These are phyloP conservation scores for Xenopus petersii DNA, from an alignment of 2,797 vertebrate genomes.

Conservation along the genomic window DNA sequence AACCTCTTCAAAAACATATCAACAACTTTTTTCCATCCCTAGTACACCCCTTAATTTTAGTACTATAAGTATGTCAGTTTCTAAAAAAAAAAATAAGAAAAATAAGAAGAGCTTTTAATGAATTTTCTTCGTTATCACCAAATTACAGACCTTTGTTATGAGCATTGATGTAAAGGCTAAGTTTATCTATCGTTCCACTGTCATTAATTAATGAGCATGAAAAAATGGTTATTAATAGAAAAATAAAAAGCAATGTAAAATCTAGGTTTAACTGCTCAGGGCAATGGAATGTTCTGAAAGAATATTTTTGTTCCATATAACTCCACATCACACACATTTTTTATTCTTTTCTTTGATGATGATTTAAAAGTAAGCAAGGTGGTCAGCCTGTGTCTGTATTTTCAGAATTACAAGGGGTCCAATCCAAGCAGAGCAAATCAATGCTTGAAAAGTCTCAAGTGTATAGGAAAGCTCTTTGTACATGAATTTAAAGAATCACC, in stretches of 20 bases:
- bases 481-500: neutral
- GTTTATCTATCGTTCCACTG: constrained; percentile 24
- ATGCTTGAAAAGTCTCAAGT: constrained; percentile 1
- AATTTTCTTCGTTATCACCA: constrained; percentile 16
- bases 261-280: neutral
- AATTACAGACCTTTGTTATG: constrained; percentile 20
- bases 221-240: constrained; percentile 8
- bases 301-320: neutral
- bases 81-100: neutral
- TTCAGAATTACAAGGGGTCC: neutral
- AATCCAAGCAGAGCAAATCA: constrained; percentile 3
- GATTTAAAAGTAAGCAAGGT: constrained; percentile 12
- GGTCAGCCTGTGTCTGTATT: neutral
- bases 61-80: neutral
- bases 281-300: neutral
- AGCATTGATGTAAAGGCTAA: constrained; percentile 14
- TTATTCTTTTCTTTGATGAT: neutral
- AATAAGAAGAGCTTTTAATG: constrained; percentile 20
- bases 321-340: neutral
- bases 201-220: constrained; percentile 28
- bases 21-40: too few species aligned
- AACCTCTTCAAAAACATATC: too few species aligned
- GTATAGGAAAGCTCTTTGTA: neutral
- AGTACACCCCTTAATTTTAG: neutral
- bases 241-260: constrained; percentile 7